Evolutionary conservation across 1,140 invertebrate species (phyloP), one percentile per base, ranked within the genome.

Genomic region (Cydia amplana): DNA sequence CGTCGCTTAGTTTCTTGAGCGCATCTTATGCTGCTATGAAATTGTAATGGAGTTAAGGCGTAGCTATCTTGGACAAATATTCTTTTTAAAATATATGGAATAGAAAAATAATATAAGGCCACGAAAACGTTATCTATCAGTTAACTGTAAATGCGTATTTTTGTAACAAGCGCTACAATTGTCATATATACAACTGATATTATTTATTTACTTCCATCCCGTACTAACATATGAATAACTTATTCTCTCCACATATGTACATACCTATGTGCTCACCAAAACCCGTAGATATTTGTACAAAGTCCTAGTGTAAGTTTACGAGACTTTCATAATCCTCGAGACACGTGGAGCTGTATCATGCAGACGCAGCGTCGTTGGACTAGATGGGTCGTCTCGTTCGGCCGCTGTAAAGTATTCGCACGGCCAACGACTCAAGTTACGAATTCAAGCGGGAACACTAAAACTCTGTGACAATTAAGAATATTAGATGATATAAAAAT

Each of bases 331-430:
- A 88, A 85, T 85, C 81, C 79, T 83, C 75, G 79, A 81, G 83
- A 86, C 80, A 83, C 82, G 85, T 85, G 85, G 83, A 88, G 75
- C 75, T 78, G 77, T 83, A 80, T 79, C 77, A 77, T 83, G 80
- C 79, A 83, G 83, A 87, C 85, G 63, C 77, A 85, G 79, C 82
- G 81, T 82, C 81, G 83, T 86, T 79, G 75, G 76, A 75, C 72
- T 70, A 81, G 82, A 86, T 80, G 81, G 82, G 80, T 79, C 78
- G 79, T 82, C 80, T 79, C 78, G 79, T 81, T 79, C 79, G 80
- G 81, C 72, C 55, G 80, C 74, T 83, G 82, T 87, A 84, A 87
- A 87, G 85, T 89, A 87, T 87, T 83, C 80, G 76, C 74, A 75
- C 78, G 77, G 65, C 16, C n/a, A 20, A 18, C 20, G 72, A 10